Base-by-base conservation (phyloP, 2,888 invertebrate species). In the Amiota communis region DNA sequence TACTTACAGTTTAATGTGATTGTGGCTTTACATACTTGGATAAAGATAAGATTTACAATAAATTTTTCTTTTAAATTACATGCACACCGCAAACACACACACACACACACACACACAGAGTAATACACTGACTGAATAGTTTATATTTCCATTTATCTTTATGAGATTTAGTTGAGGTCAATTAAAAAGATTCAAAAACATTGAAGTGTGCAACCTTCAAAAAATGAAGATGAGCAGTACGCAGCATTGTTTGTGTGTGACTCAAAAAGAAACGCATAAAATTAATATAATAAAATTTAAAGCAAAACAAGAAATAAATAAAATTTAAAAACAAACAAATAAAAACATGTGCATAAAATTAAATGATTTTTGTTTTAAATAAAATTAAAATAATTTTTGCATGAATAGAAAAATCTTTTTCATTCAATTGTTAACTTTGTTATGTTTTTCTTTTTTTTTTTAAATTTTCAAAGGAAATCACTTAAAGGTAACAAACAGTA, bases 401-500 rank as follows among this genome's bases (percentile, higher is more conserved):
- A 6, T 36, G 36, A 36, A 36, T 6, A 36, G 36, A 36, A 36
- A 36, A 36, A 6, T 36, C 36, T 36, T 6, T 36, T 36, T 36
- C 36, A 36, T 36, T 36, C 4, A 36, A 36, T 36, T 36, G 36
- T 0, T 36, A 6, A 36, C 36, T 36, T 36, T 36, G 3, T 36
- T 36, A 6, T 6, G 8, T 36, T 36, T 36, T 36, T 36, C 36
- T 2, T 53, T 13, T 12, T 53, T 53, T 15, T n/a, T 53, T 0
- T 13, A 13, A n/a, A n/a, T n/a, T n/a, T n/a, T n/a, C n/a, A n/a
- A n/a, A 47, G n/a, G 47, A 13, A 63, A 46, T 46, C 15, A 63
- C 63, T 63, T 63, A 46, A 63, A 63, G 36, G 13, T 63, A 2
- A 36, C 12, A 63, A 63, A 36, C n/a, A 36, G n/a, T n/a, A n/a